Evolutionary conservation across 2,113 vertebrate species (phyloP), one percentile per base, ranked within the genome.

Genomic region (Vombatus ursinus): DNA sequence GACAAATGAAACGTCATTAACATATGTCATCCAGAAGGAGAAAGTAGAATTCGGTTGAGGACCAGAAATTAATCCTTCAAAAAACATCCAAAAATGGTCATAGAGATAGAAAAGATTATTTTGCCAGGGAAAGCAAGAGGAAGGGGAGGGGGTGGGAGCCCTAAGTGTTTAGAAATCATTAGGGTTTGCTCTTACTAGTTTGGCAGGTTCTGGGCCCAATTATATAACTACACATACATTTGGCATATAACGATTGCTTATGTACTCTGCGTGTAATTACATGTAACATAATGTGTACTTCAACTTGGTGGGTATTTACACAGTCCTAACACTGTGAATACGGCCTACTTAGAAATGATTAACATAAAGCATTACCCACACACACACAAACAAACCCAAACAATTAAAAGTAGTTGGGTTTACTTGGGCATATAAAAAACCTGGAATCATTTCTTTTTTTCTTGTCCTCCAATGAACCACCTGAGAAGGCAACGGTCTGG

Each of bases 181-280:
- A 96, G 48, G 91, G 96, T 98, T 92, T 96, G 92, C 95, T 97
- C 98, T 97, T 98, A 98, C 97, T 97, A 97, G 97, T 98, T 96
- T 96, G 96, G 97, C 97, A 97, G 97, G 97, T 97, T 98, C 97
- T 96, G 93, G 95, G 96, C 96, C 96, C 98, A 97, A 98, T 98
- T 98, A 98, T 97, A 97, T 96, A 98, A 97, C 97, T 97, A 97
- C 96, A 97, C 95, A 92, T 96, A 91, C 93, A 97, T 96, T 97
- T 98, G 97, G 97, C 95, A 0, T 95, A 95, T 95, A 93, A 95
- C 96, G 96, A 96, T 94, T 95, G 97, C 96, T 97, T 97, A 97
- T 95, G 96, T 95, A 93, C 94, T 91, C 54, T 96, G 93, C 98
- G 0, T 97, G 98, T 97, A 98, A 97, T 98, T 98, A 97, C 98